A percentile compares a stretch with the other conserved stretches of the same genome.
Evolutionary conservation across 2,888 invertebrate species (phyloP).

Genomic region (Abrostola tripartita): DNA sequence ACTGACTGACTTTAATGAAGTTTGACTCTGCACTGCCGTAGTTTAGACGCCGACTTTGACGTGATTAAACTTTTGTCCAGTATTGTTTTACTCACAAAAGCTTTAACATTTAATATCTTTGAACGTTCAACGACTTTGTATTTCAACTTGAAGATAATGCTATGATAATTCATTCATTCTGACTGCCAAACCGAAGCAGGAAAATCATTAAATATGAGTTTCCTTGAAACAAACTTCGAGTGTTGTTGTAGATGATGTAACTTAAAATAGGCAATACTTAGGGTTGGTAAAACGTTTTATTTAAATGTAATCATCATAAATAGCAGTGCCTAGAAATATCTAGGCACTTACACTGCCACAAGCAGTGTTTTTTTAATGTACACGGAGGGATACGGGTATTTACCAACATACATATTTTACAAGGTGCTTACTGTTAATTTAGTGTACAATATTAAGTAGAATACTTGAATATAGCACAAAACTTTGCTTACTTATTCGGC

Average conservation of each 20-base stretch:
- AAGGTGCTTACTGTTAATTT: too few species aligned
- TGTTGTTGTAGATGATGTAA: slow-evolving; percentile 31
- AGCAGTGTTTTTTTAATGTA: too few species aligned
- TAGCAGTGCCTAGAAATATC: too few species aligned
- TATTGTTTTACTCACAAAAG: slow-evolving; percentile 20
- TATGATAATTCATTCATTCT: slow-evolving; percentile 35
- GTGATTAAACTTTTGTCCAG: slow-evolving; percentile 18
- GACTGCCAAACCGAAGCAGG: slow-evolving; percentile 31
- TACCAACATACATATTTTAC: too few species aligned
- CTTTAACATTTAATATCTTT: slow-evolving; percentile 30
- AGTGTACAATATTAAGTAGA: too few species aligned
- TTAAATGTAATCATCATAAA: background rate
- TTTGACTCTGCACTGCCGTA: slow-evolving; percentile 65
- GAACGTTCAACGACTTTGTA: slow-evolving; percentile 18
- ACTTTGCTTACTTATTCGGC: too few species aligned
- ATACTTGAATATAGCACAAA: too few species aligned
- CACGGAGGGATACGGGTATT: too few species aligned
- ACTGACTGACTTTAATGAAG: slow-evolving; percentile 73
- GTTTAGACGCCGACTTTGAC: slow-evolving; percentile 55
- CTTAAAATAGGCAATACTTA: slow-evolving; percentile 4
- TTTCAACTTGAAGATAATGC: slow-evolving; percentile 16
- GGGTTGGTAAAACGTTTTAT: slow-evolving; percentile 1
- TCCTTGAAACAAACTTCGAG: slow-evolving; percentile 30
- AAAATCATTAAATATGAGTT: slow-evolving; percentile 30
- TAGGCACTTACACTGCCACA: too few species aligned